Evolutionary conservation across 2,113 vertebrate genomes (phyloP), one percentile per base, ranked within the genome.

Genomic region (Neodontobutis hainanensis): DNA sequence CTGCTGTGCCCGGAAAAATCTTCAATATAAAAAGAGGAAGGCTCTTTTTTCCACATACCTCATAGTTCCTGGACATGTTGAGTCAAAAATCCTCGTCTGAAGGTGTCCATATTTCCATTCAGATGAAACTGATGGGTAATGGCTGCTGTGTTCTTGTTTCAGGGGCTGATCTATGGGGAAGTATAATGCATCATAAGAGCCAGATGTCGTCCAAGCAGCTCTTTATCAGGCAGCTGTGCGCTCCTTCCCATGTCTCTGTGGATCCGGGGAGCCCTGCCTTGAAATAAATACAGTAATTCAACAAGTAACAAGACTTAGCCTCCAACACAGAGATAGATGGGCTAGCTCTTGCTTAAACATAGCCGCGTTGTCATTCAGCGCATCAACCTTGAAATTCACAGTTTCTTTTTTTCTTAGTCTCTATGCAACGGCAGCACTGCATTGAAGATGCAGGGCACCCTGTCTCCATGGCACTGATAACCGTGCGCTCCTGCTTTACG

Each of bases 31-130:
- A 55, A 55, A 55, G 34, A 55, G 34, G 52, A 55, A 36, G 32
- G 14, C 12, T 55, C 8, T 58, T 58, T 58, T 2, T 12, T n/a
- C 8, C 4, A 82, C 87, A 53, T 83, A 93, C 92, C 91, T 93
- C 92, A 93, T 92, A 90, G 88, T 87, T 90, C 85, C 87, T 91
- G 92, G 91, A 84, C 92, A 93, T 93, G 89, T 80, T 93, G 89
- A 85, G 85, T 90, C 77, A 87, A 75, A 91, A 87, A 68, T 59
- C 84, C 47, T 88, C 63, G 68, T 68, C 43, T 82, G 82, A 77
- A 69, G 64, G 82, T 75, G 83, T 92, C 90, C 92, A 93, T 92
- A 77, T 92, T 91, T 89, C 83, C 81, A 90, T 89, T 75, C 77
- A 90, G 81, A 76, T 74, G 81, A 76, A 65, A 72, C 75, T 78